A percentile compares a stretch with the other conserved stretches of the same genome.
Conservation (phyloP, 2,888 invertebrate genomes). For the Parthenolecanium corni region DNA sequence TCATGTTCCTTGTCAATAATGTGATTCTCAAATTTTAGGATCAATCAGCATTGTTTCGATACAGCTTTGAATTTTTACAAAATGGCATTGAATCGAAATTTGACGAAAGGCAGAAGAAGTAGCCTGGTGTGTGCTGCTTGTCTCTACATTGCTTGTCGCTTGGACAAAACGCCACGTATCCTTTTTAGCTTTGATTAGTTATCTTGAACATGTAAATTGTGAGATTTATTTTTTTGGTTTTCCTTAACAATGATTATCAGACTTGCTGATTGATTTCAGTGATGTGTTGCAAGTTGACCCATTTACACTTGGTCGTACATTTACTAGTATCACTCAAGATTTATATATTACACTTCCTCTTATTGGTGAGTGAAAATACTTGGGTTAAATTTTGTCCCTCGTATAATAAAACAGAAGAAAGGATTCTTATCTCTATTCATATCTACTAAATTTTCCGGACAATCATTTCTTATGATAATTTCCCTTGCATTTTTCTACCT, state of each 20-base stretch:
- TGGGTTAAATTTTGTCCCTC: not conserved
- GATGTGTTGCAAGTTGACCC: slow-evolving; percentile 84
- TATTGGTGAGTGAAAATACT: slow-evolving; percentile 13
- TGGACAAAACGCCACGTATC: slow-evolving; percentile 89
- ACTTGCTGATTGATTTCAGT: slow-evolving; percentile 92
- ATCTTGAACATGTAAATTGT: no score
- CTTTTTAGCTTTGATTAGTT: slow-evolving; percentile 37
- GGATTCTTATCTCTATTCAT: no score
- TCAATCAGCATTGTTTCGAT: slow-evolving; percentile 62
- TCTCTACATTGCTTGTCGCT: slow-evolving; percentile 91
- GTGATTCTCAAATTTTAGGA: slow-evolving; percentile 42
- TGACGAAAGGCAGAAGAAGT: slow-evolving; percentile 83
- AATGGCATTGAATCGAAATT: slow-evolving; percentile 67
- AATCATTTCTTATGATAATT: no score
- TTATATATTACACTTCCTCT: slow-evolving; percentile 75
- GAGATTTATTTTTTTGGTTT: not conserved
- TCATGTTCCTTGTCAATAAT: not conserved
- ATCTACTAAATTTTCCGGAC: no score
- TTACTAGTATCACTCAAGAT: slow-evolving; percentile 73
- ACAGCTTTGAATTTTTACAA: slow-evolving; percentile 90
- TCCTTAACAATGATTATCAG: not conserved
- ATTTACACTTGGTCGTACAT: slow-evolving; percentile 86
- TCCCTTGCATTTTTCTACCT: no score
- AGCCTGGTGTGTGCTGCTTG: slow-evolving; percentile 91
- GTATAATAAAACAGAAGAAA: no score